These are phyloP conservation scores for Poecilia wingei DNA, from an alignment of 2,797 vertebrate species.

Conservation along the genomic window DNA sequence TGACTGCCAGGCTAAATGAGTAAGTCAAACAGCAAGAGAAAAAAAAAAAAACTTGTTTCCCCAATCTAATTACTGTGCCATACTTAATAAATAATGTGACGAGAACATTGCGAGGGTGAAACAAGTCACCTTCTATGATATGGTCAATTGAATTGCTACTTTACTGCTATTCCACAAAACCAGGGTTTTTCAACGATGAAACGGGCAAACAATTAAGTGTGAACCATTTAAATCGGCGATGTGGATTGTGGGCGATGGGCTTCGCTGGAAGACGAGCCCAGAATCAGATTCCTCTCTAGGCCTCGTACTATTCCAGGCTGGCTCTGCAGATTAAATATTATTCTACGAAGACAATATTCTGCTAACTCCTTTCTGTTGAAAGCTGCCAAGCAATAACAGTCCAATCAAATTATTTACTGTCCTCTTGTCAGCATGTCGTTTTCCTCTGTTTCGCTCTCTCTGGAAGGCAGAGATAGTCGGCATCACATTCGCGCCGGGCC, in stretches of 20 bases:
- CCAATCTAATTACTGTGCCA: background rate
- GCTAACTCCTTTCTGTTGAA: slow-evolving; percentile 3
- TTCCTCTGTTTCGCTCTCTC: slow-evolving; percentile 1
- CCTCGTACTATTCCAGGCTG: background rate
- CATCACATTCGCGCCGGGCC: slow-evolving; percentile 7
- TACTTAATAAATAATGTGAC: background rate
- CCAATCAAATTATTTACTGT: background rate
- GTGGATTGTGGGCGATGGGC: background rate
- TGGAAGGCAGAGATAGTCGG: slow-evolving; percentile 11
- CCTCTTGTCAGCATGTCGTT: slow-evolving; percentile 3
- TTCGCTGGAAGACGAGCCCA: background rate
- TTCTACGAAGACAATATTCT: background rate
- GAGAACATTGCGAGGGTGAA: background rate
- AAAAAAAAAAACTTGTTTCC: background rate
- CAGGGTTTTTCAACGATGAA: background rate
- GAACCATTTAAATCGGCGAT: background rate
- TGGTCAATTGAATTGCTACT: background rate
- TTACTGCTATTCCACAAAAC: background rate
- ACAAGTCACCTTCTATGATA: background rate
- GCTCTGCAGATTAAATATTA: slow-evolving; percentile 18
- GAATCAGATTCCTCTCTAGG: background rate
- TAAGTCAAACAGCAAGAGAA: background rate
- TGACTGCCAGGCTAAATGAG: background rate
- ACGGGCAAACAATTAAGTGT: background rate
- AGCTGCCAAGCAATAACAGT: background rate